A percentile compares a stretch with the other conserved stretches of the same genome.
Conservation (phyloP, 1,140 invertebrate species). For the Anthonomus grandis region DNA sequence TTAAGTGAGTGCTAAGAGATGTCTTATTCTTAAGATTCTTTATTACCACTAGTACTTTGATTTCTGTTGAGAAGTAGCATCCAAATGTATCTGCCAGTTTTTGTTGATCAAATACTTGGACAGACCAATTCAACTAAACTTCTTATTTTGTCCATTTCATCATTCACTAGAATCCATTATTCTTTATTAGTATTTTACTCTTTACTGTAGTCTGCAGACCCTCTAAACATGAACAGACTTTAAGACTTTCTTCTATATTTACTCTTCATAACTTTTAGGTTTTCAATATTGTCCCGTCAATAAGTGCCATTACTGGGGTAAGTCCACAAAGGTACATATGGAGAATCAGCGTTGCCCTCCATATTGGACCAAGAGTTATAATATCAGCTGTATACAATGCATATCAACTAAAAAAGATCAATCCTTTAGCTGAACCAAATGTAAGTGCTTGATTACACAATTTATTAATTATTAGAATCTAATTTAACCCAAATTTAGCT, state of each 20-base stretch:
- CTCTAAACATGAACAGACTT: too few species aligned
- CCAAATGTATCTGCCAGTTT: too few species aligned
- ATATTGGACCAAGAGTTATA: slow-evolving; percentile 81
- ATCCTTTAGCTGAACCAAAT: slow-evolving; percentile 37
- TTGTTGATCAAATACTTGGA: too few species aligned
- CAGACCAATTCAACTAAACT: too few species aligned
- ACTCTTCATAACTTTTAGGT: too few species aligned
- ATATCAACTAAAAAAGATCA: slow-evolving; percentile 70
- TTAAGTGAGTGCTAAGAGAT: too few species aligned
- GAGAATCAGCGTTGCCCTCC: slow-evolving; percentile 85
- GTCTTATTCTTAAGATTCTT: too few species aligned
- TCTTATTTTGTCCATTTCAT: too few species aligned
- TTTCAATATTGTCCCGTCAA: slow-evolving; percentile 87
- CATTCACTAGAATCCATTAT: slow-evolving; percentile 2
- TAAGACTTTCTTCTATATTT: too few species aligned
- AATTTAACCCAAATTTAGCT: slow-evolving; percentile 40
- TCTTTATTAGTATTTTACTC: slow-evolving; percentile 16
- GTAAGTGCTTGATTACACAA: slow-evolving; percentile 24
- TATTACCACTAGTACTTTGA: too few species aligned
- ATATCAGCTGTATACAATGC: slow-evolving; percentile 80
- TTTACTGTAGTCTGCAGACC: too few species aligned
- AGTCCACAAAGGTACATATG: slow-evolving; percentile 89
- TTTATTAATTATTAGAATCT: not conserved
- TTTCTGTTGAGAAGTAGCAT: too few species aligned
- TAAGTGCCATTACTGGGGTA: slow-evolving; percentile 87